A percentile compares a stretch with the other conserved stretches of the same genome.
Evolutionary conservation across 2,113 vertebrate genomes (phyloP).

Genomic region (Hassar affinis): DNA sequence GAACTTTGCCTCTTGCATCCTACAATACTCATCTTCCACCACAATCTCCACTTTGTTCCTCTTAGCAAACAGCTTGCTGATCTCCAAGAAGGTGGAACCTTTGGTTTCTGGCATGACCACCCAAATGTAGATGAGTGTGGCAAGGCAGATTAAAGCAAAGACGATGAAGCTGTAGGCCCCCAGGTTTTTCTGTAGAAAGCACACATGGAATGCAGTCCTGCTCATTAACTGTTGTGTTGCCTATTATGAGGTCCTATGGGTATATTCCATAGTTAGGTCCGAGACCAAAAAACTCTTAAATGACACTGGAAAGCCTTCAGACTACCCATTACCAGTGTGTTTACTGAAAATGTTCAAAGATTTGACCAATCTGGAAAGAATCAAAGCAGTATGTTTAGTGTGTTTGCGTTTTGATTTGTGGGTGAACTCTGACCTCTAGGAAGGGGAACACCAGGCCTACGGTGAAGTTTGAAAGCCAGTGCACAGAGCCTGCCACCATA

Average conservation of each 20-base stretch:
- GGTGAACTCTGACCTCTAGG: constrained; percentile 78
- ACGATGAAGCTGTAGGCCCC: constrained; percentile 85
- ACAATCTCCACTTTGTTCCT: constrained; percentile 78
- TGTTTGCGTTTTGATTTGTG: constrained; percentile 20
- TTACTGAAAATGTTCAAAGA: not conserved
- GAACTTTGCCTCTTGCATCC: constrained; percentile 54
- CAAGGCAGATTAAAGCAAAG: constrained; percentile 80
- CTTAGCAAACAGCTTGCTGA: constrained; percentile 83
- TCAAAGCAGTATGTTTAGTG: not conserved
- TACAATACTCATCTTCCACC: constrained; percentile 46
- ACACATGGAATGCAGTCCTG: constrained; percentile 3
- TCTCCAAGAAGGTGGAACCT: constrained; percentile 87
- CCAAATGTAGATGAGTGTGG: constrained; percentile 80
- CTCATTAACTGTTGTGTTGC: constrained; percentile 6
- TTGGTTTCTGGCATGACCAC: constrained; percentile 88
- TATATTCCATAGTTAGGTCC: not conserved
- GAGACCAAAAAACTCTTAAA: not conserved
- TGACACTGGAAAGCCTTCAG: not conserved
- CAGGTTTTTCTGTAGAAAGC: constrained; percentile 73
- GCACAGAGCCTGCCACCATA: constrained; percentile 89
- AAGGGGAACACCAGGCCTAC: constrained; percentile 90
- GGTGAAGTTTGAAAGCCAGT: constrained; percentile 91
- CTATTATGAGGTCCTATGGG: constrained; percentile 9
- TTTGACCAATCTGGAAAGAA: not conserved
- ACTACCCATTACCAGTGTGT: not conserved